These are phyloP conservation scores for Virgularia gustaviana DNA, from an alignment of 92 coral and sea anemone genomes.

Conservation along the genomic window DNA sequence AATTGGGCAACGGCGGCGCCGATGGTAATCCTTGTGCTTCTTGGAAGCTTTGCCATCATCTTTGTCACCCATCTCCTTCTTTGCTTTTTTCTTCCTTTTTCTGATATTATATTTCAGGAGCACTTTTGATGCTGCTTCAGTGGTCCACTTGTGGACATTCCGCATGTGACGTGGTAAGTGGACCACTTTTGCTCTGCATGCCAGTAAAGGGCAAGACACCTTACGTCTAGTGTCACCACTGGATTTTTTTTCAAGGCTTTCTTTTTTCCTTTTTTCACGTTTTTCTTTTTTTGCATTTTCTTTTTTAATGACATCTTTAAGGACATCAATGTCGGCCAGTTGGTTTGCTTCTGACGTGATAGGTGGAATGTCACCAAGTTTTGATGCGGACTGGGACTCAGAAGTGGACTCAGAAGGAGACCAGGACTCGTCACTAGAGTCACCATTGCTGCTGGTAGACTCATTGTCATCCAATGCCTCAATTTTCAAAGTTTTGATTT, in stretches of 20 bases:
- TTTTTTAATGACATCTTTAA: not conserved
- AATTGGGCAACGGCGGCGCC: no score
- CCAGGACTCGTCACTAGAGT: conserved; percentile 1
- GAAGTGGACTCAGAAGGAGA: not conserved
- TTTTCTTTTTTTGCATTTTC: conserved; percentile 10
- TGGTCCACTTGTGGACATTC: conserved; percentile 44
- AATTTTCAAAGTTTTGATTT: not conserved
- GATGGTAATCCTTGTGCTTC: no score
- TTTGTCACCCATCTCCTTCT: not conserved
- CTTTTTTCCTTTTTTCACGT: conserved; percentile 2
- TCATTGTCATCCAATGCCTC: conserved; percentile 4
- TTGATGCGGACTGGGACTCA: not conserved
- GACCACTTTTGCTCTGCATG: conserved; percentile 45
- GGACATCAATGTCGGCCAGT: conserved; percentile 6
- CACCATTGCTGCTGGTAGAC: not conserved
- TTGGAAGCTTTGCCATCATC: not conserved
- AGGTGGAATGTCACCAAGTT: not conserved
- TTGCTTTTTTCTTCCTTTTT: not conserved
- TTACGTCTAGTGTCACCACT: conserved; percentile 17
- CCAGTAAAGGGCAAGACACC: no score
- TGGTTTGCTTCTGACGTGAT: conserved; percentile 9
- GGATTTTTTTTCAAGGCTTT: not conserved
- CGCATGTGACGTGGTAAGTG: no score
- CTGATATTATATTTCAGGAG: not conserved
- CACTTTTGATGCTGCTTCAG: conserved; percentile 23